These are phyloP conservation scores for Patella ulyssiponensis DNA, from an alignment of 2,888 invertebrate genomes.

Conservation along the genomic window DNA sequence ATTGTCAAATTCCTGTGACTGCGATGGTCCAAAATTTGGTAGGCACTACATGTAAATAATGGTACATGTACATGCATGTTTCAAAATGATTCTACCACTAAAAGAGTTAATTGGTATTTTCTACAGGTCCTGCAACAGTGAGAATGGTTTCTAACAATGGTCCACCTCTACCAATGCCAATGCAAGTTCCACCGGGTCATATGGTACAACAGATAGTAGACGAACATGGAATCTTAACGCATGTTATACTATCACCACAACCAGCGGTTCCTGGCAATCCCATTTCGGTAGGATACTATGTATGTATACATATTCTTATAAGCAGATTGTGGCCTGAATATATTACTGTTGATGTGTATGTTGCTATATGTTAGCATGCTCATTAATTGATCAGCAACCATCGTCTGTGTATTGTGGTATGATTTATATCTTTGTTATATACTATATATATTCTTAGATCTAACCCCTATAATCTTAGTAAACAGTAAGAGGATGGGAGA, in stretches of 20 bases:
- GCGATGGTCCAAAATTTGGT: too few species aligned
- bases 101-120: neutral
- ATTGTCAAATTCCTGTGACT: too few species aligned
- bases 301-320: constrained; percentile 54
- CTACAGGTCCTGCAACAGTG: constrained; percentile 86
- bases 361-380: constrained; percentile 4
- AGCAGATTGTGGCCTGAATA: constrained; percentile 6
- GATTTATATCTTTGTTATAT: neutral
- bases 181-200: constrained; percentile 92
- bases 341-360: constrained; percentile 12
- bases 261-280: constrained; percentile 62
- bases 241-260: constrained; percentile 88
- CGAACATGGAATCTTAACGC: constrained; percentile 88
- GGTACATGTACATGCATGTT: too few species aligned
- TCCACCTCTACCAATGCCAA: constrained; percentile 87
- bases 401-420: neutral
- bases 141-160: constrained; percentile 88
- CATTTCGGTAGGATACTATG: constrained; percentile 62
- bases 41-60: too few species aligned
- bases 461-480: too few species aligned
- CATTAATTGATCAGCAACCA: constrained; percentile 7
- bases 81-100: too few species aligned
- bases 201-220: constrained; percentile 93
- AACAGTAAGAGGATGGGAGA: too few species aligned
- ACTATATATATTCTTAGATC: too few species aligned